A percentile compares a stretch with the other conserved stretches of the same genome.
Conservation (phyloP, 2,797 vertebrate genomes). For the Silurus aristotelis region DNA sequence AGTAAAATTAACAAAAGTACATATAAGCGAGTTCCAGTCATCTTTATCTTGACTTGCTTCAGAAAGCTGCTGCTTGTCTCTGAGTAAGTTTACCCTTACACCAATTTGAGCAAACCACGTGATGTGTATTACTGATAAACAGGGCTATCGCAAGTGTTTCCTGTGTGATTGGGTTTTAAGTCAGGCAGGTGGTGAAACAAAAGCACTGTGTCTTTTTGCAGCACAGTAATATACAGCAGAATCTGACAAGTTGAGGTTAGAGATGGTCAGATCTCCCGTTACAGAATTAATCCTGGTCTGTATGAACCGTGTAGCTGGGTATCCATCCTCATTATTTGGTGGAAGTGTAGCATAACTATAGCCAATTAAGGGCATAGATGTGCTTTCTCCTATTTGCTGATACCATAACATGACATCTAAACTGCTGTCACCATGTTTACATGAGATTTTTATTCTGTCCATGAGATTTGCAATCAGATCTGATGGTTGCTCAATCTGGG, state of each 20-base stretch:
- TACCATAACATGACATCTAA: conserved; percentile 56
- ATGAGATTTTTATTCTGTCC: conserved; percentile 15
- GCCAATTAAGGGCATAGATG: conserved; percentile 33
- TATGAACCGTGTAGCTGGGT: neutral
- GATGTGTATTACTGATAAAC: neutral
- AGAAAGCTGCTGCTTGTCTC: neutral
- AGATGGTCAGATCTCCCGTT: conserved; percentile 41
- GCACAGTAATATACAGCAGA: conserved; percentile 54
- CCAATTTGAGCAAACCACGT: neutral
- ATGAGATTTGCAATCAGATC: neutral
- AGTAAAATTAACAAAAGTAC: conserved; percentile 6
- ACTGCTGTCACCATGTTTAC: conserved; percentile 25
- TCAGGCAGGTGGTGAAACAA: conserved; percentile 19
- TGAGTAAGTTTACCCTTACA: neutral
- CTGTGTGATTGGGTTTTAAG: conserved; percentile 42
- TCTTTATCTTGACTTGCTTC: conserved; percentile 7
- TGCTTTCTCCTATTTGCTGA: conserved; percentile 6
- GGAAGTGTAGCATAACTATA: neutral
- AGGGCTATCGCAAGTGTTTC: neutral
- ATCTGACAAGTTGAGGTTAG: conserved; percentile 11
- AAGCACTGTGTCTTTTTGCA: conserved; percentile 50
- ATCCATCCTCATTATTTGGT: conserved; percentile 21
- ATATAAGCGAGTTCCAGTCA: conserved; percentile 12
- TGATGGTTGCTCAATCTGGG: conserved; percentile 33
- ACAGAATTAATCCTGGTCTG: neutral